Percentiles rank a stretch among this genome's conserved stretches.
phyloP scores from a whole-genome alignment of 2,888 invertebrate species.

The Phyllotreta cruciferae region DNA sequence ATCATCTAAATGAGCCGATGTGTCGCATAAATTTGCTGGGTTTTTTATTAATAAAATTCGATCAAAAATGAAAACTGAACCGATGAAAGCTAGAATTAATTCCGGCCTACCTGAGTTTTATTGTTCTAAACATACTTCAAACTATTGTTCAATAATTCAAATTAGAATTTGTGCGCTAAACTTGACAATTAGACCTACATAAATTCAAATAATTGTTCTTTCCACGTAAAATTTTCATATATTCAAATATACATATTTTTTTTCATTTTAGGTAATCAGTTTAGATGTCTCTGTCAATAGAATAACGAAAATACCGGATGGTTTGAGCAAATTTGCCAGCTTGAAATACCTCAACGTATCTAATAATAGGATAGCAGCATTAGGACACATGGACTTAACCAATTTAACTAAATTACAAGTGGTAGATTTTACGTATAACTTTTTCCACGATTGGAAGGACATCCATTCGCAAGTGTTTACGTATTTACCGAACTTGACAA shows the following conservation, averaged over 20 bases:
- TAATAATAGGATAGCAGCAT: conserved; percentile 50
- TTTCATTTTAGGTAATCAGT: conserved; percentile 65
- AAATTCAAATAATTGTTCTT: background rate
- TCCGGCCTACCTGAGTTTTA: background rate
- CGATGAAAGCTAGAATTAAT: too few species aligned
- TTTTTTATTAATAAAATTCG: too few species aligned
- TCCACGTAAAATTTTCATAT: too few species aligned
- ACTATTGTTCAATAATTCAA: background rate
- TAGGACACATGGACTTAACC: conserved; percentile 46
- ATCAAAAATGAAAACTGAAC: too few species aligned
- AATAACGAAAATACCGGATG: conserved; percentile 65
- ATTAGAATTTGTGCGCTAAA: conserved; percentile 4
- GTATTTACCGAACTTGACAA: conserved; percentile 63
- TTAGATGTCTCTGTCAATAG: conserved; percentile 71
- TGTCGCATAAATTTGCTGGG: too few species aligned
- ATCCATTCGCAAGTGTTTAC: conserved; percentile 64
- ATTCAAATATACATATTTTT: too few species aligned
- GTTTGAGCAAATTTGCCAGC: conserved; percentile 62
- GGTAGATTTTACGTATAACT: conserved; percentile 70
- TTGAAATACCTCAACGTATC: conserved; percentile 66
- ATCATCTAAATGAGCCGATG: too few species aligned
- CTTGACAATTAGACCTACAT: too few species aligned
- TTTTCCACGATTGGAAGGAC: conserved; percentile 66
- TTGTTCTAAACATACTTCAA: background rate
- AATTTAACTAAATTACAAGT: conserved; percentile 64